phyloP scores from a whole-genome alignment of 1,140 invertebrate species.

The Aethina tumida region DNA sequence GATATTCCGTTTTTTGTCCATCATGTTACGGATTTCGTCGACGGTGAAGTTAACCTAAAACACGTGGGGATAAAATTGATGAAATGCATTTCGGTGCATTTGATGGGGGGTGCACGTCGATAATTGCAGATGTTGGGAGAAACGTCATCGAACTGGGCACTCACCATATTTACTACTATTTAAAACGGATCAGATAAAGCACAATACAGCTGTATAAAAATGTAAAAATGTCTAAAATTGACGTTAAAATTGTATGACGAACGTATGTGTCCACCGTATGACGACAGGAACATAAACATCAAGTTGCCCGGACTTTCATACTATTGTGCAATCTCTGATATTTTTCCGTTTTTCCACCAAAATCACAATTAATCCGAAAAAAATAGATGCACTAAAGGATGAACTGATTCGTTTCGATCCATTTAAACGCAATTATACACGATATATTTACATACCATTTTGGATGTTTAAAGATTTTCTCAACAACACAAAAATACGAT shows the following conservation, averaged over 20 bases:
- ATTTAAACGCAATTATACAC: constrained; percentile 30
- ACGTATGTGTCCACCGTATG: constrained; percentile 2
- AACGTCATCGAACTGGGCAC: constrained; percentile 3
- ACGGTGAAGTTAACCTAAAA: constrained; percentile 99
- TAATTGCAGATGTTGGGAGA: not conserved
- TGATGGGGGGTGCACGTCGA: too few species aligned
- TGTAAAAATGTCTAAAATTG: not conserved
- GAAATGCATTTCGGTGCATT: constrained; percentile 11
- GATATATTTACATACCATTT: constrained; percentile 60
- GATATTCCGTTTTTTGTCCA: constrained; percentile 99
- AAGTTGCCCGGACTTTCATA: constrained; percentile 22
- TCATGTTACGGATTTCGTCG: constrained; percentile 98
- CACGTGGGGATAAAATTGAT: not conserved
- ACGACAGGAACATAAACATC: constrained; percentile 3
- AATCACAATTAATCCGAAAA: constrained; percentile 11
- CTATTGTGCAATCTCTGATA: constrained; percentile 33
- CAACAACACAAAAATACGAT: constrained; percentile 57
- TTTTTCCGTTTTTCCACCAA: constrained; percentile 9
- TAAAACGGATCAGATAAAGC: not conserved
- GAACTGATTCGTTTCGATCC: constrained; percentile 23
- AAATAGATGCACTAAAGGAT: constrained; percentile 34
- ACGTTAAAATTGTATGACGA: constrained; percentile 3
- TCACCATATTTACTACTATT: constrained; percentile 9
- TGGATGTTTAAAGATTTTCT: constrained; percentile 75
- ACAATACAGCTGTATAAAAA: not conserved